phyloP scores from a whole-genome alignment of 2,888 invertebrate genomes.

The Meta bourneti region DNA sequence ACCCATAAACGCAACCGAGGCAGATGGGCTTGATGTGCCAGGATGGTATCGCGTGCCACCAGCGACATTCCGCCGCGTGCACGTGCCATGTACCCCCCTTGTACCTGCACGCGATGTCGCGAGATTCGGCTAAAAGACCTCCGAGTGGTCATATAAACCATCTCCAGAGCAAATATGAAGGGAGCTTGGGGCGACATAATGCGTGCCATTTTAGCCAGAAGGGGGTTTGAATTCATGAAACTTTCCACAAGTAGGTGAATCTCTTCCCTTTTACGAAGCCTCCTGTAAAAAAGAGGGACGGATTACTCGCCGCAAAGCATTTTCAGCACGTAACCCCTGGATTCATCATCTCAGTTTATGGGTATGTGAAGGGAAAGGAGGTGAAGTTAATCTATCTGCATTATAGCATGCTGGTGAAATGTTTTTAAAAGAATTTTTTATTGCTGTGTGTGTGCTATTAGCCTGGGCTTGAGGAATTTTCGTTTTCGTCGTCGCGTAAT shows the following conservation, averaged over 20 bases:
- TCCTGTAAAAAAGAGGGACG: slow-evolving; percentile 49
- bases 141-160: slow-evolving; percentile 60
- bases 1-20: slow-evolving; percentile 27
- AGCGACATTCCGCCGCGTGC: slow-evolving; percentile 60
- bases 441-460: background rate
- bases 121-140: slow-evolving; percentile 60
- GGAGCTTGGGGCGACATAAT: slow-evolving; percentile 30
- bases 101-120: slow-evolving; percentile 67
- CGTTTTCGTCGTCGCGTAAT: background rate
- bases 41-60: slow-evolving; percentile 31
- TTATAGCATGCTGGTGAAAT: slow-evolving; percentile 44
- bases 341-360: slow-evolving; percentile 24
- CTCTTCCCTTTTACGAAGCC: slow-evolving; percentile 10
- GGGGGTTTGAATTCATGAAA: slow-evolving; percentile 35
- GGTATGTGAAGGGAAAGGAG: background rate
- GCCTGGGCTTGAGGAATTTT: background rate
- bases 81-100: slow-evolving; percentile 42
- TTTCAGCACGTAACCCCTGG: slow-evolving; percentile 61
- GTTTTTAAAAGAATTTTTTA: slow-evolving; percentile 35
- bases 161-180: background rate
- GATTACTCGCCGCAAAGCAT: slow-evolving; percentile 55
- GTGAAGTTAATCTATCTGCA: slow-evolving; percentile 24
- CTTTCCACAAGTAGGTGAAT: slow-evolving; percentile 50
- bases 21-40: slow-evolving; percentile 12
- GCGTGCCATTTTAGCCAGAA: slow-evolving; percentile 36